Base-by-base conservation (phyloP, 2,113 vertebrate genomes). In the Zapornia atra region DNA sequence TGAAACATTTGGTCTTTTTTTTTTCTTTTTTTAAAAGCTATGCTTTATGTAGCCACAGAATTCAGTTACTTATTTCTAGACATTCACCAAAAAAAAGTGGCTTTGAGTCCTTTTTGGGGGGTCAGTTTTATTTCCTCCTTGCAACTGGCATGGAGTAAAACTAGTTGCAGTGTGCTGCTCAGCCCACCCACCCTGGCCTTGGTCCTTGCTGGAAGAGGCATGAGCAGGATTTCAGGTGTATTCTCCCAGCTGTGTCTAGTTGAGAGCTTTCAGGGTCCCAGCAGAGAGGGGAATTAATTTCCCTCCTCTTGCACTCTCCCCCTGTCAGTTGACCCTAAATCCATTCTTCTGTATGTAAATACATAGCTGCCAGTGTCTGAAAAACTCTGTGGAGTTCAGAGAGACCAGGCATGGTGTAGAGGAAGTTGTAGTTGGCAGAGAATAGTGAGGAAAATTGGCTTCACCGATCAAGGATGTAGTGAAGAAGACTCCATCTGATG, bases 11-110 rank as follows among this genome's bases (percentile, higher is more conserved):
- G 89, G 63, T 85, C 77, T 17, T 46, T 86, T 63, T 86, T 91
- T 73, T 46, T 14, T 28, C 56, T 83, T 91, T 61, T 36, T 44
- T 31, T 22, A 9, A 51, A 83, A 44, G 75, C 84, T 53, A 25
- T 75, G 54, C 78, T 94, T 15, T 70, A 31, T 53, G 78, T 80
- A 94, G 97, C 97, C 94, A 42, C 96, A 94, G 85, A 94, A 71
- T 96, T 93, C 87, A 2, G 88, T 94, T 96, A 84, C 84, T 61
- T 94, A 84, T 94, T 97, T 95, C 95, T 96, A 96, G 85, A 63
- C 83, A 87, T 94, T 90, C 92, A 81, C 53, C 40, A 36, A 33
- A 38, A 64, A 92, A 92, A 93, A 38, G 56, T 42, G 5, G 8
- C 65, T 82, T 71, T 16, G 48, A 28, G 22, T 42, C 36, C 48